phyloP scores from a whole-genome alignment of 1,140 invertebrate genomes.

The Diploscapter pachys region DNA sequence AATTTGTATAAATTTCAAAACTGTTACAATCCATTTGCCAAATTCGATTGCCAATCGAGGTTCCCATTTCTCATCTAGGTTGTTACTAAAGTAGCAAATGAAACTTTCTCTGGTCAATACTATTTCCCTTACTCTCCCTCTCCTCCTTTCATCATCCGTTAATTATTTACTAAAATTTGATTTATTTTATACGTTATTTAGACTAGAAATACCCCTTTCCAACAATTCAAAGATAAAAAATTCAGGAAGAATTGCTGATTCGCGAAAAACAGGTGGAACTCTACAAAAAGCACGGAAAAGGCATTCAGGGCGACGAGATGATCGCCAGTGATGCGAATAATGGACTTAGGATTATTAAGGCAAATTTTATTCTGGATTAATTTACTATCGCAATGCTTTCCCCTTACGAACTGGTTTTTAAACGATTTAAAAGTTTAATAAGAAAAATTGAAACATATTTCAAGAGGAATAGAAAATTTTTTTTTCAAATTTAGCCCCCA shows the following conservation, averaged over 20 bases:
- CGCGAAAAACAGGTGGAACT: slow-evolving; percentile 10
- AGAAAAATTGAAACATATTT: neutral
- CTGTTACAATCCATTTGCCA: too few species aligned
- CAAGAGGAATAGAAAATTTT: neutral
- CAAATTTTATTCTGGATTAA: neutral
- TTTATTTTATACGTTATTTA: neutral
- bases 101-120: too few species aligned
- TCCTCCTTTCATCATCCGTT: too few species aligned
- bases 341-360: slow-evolving; percentile 20
- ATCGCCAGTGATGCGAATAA: slow-evolving; percentile 27
- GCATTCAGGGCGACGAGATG: slow-evolving; percentile 21
- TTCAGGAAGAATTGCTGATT: slow-evolving; percentile 2
- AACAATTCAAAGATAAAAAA: neutral
- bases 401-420: neutral
- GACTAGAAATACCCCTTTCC: neutral
- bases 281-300: slow-evolving; percentile 27
- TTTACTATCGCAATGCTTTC: neutral
- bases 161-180: neutral
- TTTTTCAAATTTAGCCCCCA: neutral
- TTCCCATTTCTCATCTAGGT: too few species aligned
- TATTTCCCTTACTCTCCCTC: too few species aligned
- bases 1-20: neutral
- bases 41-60: too few species aligned
- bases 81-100: too few species aligned
- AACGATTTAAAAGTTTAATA: neutral